Evolutionary conservation across 2,888 invertebrate species (phyloP).

Genomic region (Entomobrya multifasciata): DNA sequence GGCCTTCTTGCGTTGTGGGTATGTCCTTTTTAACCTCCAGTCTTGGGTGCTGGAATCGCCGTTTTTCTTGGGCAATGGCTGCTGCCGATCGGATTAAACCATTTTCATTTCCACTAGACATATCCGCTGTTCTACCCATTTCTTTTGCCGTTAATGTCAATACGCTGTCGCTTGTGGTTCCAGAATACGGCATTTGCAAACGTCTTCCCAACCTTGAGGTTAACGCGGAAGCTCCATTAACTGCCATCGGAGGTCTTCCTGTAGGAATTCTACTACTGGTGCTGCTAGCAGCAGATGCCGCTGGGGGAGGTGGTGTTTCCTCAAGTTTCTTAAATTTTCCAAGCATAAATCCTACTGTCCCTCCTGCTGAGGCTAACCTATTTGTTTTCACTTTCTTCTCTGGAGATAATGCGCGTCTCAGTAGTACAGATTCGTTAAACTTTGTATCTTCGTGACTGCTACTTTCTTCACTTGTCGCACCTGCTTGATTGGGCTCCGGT

Average conservation of each 20-base stretch:
- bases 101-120: conserved; percentile 21
- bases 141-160: conserved; percentile 72
- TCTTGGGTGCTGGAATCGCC: conserved; percentile 34
- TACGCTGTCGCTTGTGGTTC: conserved; percentile 79
- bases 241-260: conserved; percentile 71
- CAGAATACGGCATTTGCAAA: conserved; percentile 80
- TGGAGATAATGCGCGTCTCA: conserved; percentile 77
- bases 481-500: conserved; percentile 29
- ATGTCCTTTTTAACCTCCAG: conserved; percentile 33
- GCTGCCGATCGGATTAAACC: conserved; percentile 55
- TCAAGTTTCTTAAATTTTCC: conserved; percentile 87
- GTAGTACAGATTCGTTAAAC: conserved; percentile 75
- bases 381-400: conserved; percentile 75
- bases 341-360: conserved; percentile 88
- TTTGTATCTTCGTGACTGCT: conserved; percentile 63
- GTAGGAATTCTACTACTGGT: conserved; percentile 65
- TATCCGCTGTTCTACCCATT: conserved; percentile 3
- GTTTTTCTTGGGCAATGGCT: conserved; percentile 62
- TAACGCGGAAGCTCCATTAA: not conserved
- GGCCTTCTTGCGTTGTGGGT: conserved; percentile 9
- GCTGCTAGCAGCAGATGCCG: not conserved
- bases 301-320: conserved; percentile 71
- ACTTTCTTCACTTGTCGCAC: conserved; percentile 44
- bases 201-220: conserved; percentile 73
- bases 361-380: conserved; percentile 81